Conservation (phyloP, 37 sponge, comb jelly and placozoan genomes). For the Petrosia ficiformis region DNA sequence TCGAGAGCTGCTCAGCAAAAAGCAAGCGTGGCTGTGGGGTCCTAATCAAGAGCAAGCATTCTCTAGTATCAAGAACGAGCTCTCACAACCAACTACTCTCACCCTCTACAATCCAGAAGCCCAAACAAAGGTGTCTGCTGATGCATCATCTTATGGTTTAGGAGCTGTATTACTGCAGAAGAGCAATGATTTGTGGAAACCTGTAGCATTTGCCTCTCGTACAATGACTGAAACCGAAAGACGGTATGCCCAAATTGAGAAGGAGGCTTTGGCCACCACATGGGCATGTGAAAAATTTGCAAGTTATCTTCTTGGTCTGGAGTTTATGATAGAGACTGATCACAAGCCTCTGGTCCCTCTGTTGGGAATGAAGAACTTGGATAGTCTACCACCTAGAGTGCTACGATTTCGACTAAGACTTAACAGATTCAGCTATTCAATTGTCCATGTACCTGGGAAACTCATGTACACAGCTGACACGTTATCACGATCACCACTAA, state of each 20-base stretch:
- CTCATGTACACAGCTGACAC: slow-evolving; percentile 15
- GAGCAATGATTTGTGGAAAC: background rate
- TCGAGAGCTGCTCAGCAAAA: slow-evolving; percentile 37
- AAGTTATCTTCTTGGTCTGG: background rate
- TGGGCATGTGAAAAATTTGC: slow-evolving; percentile 13
- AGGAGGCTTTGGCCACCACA: background rate
- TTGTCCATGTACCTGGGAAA: slow-evolving; percentile 15
- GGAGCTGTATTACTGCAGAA: background rate
- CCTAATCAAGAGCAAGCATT: slow-evolving; percentile 32
- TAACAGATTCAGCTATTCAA: background rate
- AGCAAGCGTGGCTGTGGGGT: slow-evolving; percentile 46
- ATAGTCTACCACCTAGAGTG: slow-evolving; percentile 26
- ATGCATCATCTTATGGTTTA: background rate
- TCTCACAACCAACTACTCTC: background rate
- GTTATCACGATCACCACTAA: slow-evolving; percentile 17
- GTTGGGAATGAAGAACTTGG: background rate
- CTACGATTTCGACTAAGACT: slow-evolving; percentile 14
- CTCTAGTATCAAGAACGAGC: background rate
- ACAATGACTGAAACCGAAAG: background rate
- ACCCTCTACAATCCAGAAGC: background rate
- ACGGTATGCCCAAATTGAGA: background rate
- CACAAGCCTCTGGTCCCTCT: slow-evolving; percentile 30
- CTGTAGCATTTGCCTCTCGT: slow-evolving; percentile 15
- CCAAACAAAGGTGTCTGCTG: background rate
- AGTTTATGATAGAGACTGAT: slow-evolving; percentile 18